Percentiles rank a stretch among this genome's conserved stretches.
Conservation (phyloP, 2,797 vertebrate species). For the Betta splendens region DNA sequence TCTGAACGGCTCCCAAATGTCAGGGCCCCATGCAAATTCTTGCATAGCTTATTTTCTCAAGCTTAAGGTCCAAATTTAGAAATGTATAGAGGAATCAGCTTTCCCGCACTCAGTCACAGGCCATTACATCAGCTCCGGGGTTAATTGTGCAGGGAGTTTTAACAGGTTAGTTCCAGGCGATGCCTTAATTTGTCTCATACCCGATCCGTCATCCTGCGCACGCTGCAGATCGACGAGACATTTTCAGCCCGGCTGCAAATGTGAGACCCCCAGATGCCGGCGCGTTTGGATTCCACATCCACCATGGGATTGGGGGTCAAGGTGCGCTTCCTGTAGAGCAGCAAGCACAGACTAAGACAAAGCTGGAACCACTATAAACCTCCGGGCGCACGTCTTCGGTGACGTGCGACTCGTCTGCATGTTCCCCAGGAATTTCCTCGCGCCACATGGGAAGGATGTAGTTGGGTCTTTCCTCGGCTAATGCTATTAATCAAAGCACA, state of each 20-base stretch:
- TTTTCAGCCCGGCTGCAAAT: conserved; percentile 11
- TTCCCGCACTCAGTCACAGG: conserved; percentile 24
- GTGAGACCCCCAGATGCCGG: conserved; percentile 20
- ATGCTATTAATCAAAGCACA: conserved; percentile 73
- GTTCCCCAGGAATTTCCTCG: conserved; percentile 62
- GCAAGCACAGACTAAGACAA: conserved; percentile 5
- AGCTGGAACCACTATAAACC: conserved; percentile 48
- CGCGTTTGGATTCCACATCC: conserved; percentile 48
- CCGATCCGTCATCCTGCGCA: conserved; percentile 5
- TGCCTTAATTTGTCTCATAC: conserved; percentile 19
- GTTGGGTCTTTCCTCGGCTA: conserved; percentile 51
- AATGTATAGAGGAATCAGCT: conserved; percentile 29
- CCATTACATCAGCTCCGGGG: conserved; percentile 35
- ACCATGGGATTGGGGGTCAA: conserved; percentile 64
- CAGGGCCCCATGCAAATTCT: conserved; percentile 66
- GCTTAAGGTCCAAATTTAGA: conserved; percentile 61
- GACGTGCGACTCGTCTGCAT: conserved; percentile 42
- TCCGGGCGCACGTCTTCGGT: conserved; percentile 62
- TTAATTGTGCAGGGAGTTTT: conserved; percentile 24
- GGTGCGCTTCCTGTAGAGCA: conserved; percentile 70
- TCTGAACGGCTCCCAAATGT: conserved; percentile 59
- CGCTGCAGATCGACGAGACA: conserved; percentile 6
- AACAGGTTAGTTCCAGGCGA: not conserved
- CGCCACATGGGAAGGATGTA: conserved; percentile 67
- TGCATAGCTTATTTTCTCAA: conserved; percentile 60